Conservation (phyloP, 92 coral and sea anemone genomes). For the Porites lobata region DNA sequence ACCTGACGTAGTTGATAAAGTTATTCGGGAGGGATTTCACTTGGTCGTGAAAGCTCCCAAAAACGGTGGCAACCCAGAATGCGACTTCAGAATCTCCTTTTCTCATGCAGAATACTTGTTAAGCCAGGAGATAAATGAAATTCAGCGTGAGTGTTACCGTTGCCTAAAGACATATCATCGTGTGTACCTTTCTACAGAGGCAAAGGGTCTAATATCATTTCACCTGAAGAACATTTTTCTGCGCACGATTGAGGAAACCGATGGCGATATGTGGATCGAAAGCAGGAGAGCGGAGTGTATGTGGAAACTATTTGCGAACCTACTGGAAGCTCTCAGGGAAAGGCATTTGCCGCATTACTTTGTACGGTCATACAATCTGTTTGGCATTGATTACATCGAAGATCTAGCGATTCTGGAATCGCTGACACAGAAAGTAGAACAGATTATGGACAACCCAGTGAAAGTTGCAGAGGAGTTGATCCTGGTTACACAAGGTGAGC, state of each 20-base stretch:
- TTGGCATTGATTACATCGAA: constrained; percentile 53
- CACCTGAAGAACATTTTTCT: neutral
- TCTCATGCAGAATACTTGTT: constrained; percentile 56
- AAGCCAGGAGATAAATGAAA: constrained; percentile 57
- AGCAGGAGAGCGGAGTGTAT: constrained; percentile 44
- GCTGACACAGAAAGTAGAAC: constrained; percentile 55
- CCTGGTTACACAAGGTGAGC: neutral
- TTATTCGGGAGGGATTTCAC: neutral
- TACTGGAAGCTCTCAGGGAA: neutral
- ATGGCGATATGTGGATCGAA: constrained; percentile 58
- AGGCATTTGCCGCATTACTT: constrained; percentile 70
- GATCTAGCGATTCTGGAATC: constrained; percentile 47
- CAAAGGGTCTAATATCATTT: constrained; percentile 56
- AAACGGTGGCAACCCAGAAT: no score
- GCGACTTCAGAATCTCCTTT: no score
- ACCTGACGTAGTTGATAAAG: neutral
- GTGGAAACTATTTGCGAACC: constrained; percentile 8
- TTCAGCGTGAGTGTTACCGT: constrained; percentile 78
- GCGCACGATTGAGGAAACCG: constrained; percentile 63
- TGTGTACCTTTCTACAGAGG: constrained; percentile 33
- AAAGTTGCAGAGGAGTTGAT: constrained; percentile 40
- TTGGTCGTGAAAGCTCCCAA: neutral
- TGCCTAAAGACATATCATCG: constrained; percentile 67
- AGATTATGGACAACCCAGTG: constrained; percentile 52
- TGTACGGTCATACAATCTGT: constrained; percentile 63